Base-by-base conservation (phyloP, 2,888 invertebrate genomes). In the Melipona bicolor region DNA sequence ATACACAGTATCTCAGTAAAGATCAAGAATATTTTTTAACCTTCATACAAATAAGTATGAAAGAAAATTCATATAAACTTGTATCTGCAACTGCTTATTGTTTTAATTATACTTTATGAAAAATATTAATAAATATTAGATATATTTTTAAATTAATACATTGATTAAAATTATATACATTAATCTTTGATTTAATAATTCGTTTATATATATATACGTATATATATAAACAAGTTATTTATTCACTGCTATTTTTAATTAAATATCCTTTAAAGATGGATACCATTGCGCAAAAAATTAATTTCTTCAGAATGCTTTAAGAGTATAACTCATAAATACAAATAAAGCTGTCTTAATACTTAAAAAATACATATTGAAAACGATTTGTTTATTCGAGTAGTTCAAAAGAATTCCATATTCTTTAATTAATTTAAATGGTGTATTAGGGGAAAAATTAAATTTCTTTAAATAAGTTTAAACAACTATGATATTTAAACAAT, bases 1-100 rank as follows among this genome's bases (percentile, higher is more conserved):
- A 61, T 73, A 73, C n/a, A 83, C 49, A 36, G 21, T 68, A 49
- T 67, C 43, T 62, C 43, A 17, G 52, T 75, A 75, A 75, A 75
- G 68, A 75, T 73, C 27, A 43, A 64, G n/a, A 64, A 77, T 77
- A 56, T 73, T 65, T 73, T 56, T 73, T 11, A 17, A 54, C 27
- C n/a, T 68, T 32, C 43, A 65, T 27, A 43, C 32, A 65, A 61
- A 79, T 49, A 52, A 77, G 43, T 36, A 32, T 54, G n/a, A 64
- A 62, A 79, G 59, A 62, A 69, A 69, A 54, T 54, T 69, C 49
- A 61, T 64, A 77, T 68, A 79, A 79, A 79, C 67, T 79, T 79
- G 68, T 69, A 79, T 77, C 78, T 77, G 50, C 59, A 67, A 54
- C 43, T 56, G 32, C 24, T 67, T 73, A 32, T 24, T 64, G 24